A percentile compares a stretch with the other conserved stretches of the same genome.
Conservation (phyloP, 2,888 invertebrate genomes). For the Diarsia brunnea region DNA sequence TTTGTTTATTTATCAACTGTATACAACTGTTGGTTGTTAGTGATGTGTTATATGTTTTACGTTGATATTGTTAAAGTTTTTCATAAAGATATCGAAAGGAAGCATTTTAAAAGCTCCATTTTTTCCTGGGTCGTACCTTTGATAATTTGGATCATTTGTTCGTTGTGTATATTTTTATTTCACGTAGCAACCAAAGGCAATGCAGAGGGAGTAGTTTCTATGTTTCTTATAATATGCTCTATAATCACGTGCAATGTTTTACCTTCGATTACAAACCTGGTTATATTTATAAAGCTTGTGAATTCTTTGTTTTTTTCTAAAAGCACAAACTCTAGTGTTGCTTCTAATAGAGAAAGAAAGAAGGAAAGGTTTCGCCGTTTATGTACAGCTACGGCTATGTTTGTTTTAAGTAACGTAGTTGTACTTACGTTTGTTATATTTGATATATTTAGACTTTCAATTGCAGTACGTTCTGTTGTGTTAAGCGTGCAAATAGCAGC, state of each 20-base stretch:
- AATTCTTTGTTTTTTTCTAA: constrained; percentile 10
- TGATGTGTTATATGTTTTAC: constrained; percentile 30
- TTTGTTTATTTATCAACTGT: constrained; percentile 14
- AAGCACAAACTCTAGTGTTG: not conserved
- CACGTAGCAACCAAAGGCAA: not conserved
- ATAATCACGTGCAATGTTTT: not conserved
- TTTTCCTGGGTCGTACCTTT: constrained; percentile 23
- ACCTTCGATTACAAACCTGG: constrained; percentile 8
- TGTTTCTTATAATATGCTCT: not conserved
- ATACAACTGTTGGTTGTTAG: constrained; percentile 24
- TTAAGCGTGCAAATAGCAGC: constrained; percentile 23
- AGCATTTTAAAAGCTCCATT: constrained; percentile 13
- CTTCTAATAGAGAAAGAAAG: constrained; percentile 8
- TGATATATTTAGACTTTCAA: constrained; percentile 22
- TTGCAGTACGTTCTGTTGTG: constrained; percentile 8
- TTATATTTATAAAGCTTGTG: constrained; percentile 23
- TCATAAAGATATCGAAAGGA: not conserved
- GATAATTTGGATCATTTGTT: not conserved
- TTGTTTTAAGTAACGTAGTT: constrained; percentile 20
- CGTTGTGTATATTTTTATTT: not conserved
- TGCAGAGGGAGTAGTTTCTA: not conserved
- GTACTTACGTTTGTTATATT: constrained; percentile 22
- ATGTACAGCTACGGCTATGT: not conserved
- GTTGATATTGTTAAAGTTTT: constrained; percentile 36
- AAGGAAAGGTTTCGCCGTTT: constrained; percentile 12